Base-by-base conservation (phyloP, 2,888 invertebrate genomes). In the Amiota minor region DNA sequence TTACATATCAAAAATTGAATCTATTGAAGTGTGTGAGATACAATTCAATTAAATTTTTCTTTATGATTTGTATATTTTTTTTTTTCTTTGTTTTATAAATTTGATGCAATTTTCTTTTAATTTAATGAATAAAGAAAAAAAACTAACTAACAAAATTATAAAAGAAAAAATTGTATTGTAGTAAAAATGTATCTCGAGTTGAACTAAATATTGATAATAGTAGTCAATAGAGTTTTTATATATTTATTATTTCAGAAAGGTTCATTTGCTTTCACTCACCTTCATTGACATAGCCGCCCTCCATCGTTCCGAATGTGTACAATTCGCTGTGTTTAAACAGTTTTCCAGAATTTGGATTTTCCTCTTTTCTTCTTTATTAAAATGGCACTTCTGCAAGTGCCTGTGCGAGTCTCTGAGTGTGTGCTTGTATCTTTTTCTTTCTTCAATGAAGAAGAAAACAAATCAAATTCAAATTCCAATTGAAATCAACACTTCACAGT, bases 281-380 rank as follows among this genome's bases (percentile, higher is more conserved):
- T 89, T 89, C 89, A 78, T 89, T 89, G 80, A 89, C 88, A 79
- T 89, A 89, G 81, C 89, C 89, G 79, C 89, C 88, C 77, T 89
- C 89, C 89, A 89, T 89, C 81, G 86, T 89, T 82, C 87, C 87
- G 77, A 88, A 88, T 72, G 88, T 85, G 80, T 88, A 88, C 87
- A 88, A 86, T 81, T 83, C 85, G 86, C 78, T 70, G 35, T 45
- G 59, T 56, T 69, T 23, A 35, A 49, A 74, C 46, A 46, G 56
- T 70, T 71, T 59, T 65, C 20, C 64, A 12, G 46, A 35, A 6
- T 35, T 35, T 35, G 80, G 81, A 83, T 83, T 78, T 76, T 85
- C 72, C 76, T 16, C 10, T 18, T 46, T 11, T n/a, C 59, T 59
- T 18, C 59, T 56, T 16, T 18, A 16, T 20, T 46, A 18, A 20